A percentile compares a stretch with the other conserved stretches of the same genome.
Conservation (phyloP, 2,888 invertebrate genomes). For the Hemithea aestivaria region DNA sequence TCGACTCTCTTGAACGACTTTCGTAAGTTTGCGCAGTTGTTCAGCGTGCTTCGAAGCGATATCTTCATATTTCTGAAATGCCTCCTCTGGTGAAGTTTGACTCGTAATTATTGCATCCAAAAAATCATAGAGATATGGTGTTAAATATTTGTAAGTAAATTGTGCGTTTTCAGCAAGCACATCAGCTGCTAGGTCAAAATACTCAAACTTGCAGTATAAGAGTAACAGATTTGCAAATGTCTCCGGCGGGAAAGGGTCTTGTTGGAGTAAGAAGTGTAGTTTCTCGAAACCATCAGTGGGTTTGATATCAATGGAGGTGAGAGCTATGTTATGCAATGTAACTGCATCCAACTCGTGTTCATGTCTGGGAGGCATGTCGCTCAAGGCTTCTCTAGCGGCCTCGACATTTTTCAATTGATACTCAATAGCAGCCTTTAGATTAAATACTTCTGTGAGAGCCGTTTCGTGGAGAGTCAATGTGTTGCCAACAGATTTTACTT, state of each 20-base stretch:
- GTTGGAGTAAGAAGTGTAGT: conserved; percentile 91
- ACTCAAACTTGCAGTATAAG: conserved; percentile 97
- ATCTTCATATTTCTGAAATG: conserved; percentile 96
- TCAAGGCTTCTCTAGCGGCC: conserved; percentile 90
- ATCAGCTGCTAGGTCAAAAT: conserved; percentile 98
- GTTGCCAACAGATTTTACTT: conserved; percentile 97
- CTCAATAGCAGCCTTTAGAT: conserved; percentile 98
- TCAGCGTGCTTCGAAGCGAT: conserved; percentile 95
- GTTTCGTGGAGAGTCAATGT: conserved; percentile 96
- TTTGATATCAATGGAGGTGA: conserved; percentile 91
- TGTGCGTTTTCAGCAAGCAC: conserved; percentile 98
- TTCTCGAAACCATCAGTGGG: conserved; percentile 96
- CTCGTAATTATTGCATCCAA: conserved; percentile 97
- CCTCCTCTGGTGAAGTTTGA: conserved; percentile 97
- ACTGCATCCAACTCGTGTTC: conserved; percentile 99
- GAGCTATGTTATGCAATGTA: conserved; percentile 97
- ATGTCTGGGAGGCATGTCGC: conserved; percentile 94
- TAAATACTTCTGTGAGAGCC: conserved; percentile 98
- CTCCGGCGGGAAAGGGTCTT: conserved; percentile 98
- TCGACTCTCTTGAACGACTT: conserved; percentile 95
- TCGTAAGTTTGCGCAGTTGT: conserved; percentile 92
- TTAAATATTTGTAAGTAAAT: conserved; percentile 95
- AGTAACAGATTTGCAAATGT: conserved; percentile 97
- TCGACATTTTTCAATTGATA: conserved; percentile 89
- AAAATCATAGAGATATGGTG: conserved; percentile 96